Evolutionary conservation across 2,888 invertebrate species (phyloP).

Genomic region (Ophion ellenae): DNA sequence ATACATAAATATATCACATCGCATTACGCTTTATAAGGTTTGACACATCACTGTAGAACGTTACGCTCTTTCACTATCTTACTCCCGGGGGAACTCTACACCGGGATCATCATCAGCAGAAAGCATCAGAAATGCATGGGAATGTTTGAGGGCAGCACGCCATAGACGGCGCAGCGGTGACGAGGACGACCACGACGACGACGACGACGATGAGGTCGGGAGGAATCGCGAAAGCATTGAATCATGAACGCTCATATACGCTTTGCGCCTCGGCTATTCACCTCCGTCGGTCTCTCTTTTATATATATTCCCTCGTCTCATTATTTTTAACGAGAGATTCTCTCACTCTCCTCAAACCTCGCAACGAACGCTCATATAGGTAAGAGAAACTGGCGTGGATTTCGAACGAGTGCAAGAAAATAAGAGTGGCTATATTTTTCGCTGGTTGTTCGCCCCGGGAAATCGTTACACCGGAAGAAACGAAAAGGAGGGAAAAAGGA

Average conservation of each 20-base stretch:
- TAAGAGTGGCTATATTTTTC: slow-evolving; percentile 45
- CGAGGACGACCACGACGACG: slow-evolving; percentile 8
- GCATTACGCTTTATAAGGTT: background rate
- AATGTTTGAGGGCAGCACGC: slow-evolving; percentile 38
- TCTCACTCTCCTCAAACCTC: background rate
- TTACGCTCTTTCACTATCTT: slow-evolving; percentile 30
- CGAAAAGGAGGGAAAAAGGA: background rate
- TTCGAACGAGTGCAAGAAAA: slow-evolving; percentile 18
- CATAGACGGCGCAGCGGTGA: slow-evolving; percentile 17
- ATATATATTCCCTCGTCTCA: slow-evolving; percentile 54
- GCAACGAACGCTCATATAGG: slow-evolving; percentile 25
- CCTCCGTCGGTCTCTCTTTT: slow-evolving; percentile 8
- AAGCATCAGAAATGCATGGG: slow-evolving; percentile 58
- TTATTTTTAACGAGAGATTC: slow-evolving; percentile 53
- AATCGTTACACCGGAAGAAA: slow-evolving; percentile 24
- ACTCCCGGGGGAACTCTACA: slow-evolving; percentile 33
- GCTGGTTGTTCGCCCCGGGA: background rate
- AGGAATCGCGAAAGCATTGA: slow-evolving; percentile 51
- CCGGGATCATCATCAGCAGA: slow-evolving; percentile 47
- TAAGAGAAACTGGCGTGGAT: slow-evolving; percentile 18
- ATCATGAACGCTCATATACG: slow-evolving; percentile 49
- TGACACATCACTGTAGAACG: slow-evolving; percentile 13
- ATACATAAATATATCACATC: slow-evolving; percentile 3
- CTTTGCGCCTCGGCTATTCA: slow-evolving; percentile 43
- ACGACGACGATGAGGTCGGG: background rate